Conservation (phyloP, 1,140 invertebrate genomes). For the Mizuhopecten yessoensis region DNA sequence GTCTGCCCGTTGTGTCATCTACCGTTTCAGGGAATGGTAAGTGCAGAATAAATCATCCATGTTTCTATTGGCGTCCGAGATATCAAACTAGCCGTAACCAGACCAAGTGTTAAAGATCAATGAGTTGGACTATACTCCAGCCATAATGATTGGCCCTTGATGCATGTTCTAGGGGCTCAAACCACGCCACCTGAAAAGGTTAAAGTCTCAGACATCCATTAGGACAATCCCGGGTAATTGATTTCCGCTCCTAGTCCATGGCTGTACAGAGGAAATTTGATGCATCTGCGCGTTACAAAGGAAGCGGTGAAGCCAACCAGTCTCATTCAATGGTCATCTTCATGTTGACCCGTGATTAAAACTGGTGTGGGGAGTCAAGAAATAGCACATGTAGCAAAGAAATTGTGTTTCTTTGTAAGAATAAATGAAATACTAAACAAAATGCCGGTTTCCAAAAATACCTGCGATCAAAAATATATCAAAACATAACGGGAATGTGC, state of each 20-base stretch:
- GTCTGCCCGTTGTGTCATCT: not conserved
- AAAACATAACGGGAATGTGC: not conserved
- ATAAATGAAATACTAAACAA: slow-evolving; percentile 26
- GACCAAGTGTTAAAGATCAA: slow-evolving; percentile 29
- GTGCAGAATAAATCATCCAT: slow-evolving; percentile 2
- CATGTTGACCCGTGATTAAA: not conserved
- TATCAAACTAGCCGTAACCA: not conserved
- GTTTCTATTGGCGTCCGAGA: not conserved
- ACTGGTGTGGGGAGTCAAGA: not conserved
- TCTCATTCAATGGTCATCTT: slow-evolving; percentile 24
- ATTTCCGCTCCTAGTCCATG: slow-evolving; percentile 25
- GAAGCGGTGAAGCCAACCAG: not conserved
- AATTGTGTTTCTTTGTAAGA: not conserved
- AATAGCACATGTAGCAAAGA: not conserved
- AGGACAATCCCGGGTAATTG: not conserved
- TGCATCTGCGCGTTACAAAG: not conserved
- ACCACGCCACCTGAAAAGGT: slow-evolving; percentile 36
- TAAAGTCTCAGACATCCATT: slow-evolving; percentile 33
- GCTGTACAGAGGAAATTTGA: slow-evolving; percentile 9
- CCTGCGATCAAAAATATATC: not conserved
- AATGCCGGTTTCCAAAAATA: not conserved
- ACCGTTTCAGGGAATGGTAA: not conserved
- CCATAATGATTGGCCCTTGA: slow-evolving; percentile 28
- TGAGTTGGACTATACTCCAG: not conserved
- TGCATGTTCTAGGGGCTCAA: slow-evolving; percentile 37